Base-by-base conservation (phyloP, 2,888 invertebrate genomes). In the Cryptus viduatorius region DNA sequence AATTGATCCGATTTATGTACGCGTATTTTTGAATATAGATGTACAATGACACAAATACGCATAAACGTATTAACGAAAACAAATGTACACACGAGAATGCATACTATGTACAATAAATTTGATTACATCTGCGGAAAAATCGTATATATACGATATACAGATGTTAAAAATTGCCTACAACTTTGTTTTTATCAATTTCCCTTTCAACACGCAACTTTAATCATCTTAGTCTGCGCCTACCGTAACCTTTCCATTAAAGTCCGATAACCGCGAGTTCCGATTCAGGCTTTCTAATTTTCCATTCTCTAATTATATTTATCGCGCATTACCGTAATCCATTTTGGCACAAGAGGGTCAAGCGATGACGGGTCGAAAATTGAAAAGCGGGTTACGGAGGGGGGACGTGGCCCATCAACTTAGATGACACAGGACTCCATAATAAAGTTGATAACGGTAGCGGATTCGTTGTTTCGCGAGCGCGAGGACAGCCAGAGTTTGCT, bases 291-390 rank as follows among this genome's bases (percentile, higher is more conserved):
- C 89, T 89, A 87, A 86, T 87, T 86, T 37, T 75, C 29, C 84
- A 76, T 79, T 37, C 81, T 84, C 76, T 87, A 88, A 89, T 89
- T 89, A 88, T 83, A 83, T 87, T 86, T 82, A 65, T 67, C 78
- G 82, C 82, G 84, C 80, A 88, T 88, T 87, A 86, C 31, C 56
- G 85, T 89, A 90, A 90, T 89, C 89, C 87, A 87, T 88, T 89
- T 89, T 87, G 82, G 46, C 24, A 42, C 64, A 44, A 37, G 31
- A 14, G 42, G 24, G 31, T 64, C 64, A 14, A 46, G 16, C 61
- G 78, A 50, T 19, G 71, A 53, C 3, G 1, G 29, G 12, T 42
- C 12, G 7, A 42, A 44, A 37, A 12, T 8, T 31, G 37, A 29
- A 59, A 12, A 59, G 44, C 50, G 16, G 46, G 69, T 46, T 59